Percentiles rank a stretch among this genome's conserved stretches.
These are phyloP conservation scores for Taenaris catops DNA, from an alignment of 2,888 invertebrate species.

Conservation along the genomic window DNA sequence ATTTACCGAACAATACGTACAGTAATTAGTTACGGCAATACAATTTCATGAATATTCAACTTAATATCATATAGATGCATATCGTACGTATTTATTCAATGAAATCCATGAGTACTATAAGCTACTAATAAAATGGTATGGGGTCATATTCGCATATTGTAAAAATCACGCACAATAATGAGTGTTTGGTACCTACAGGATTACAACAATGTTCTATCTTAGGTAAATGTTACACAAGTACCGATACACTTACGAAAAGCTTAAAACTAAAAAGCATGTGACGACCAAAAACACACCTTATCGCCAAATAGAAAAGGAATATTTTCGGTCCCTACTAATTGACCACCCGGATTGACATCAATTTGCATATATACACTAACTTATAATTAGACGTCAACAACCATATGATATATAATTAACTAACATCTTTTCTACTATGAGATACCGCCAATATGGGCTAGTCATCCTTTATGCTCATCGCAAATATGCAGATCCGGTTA, in stretches of 20 bases:
- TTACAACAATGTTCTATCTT: slow-evolving; percentile 8
- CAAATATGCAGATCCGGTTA: slow-evolving; percentile 6
- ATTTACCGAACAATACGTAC: too few species aligned
- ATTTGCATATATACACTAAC: slow-evolving; percentile 30
- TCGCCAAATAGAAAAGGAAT: too few species aligned
- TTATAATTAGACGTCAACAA: slow-evolving; percentile 72
- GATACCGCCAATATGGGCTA: slow-evolving; percentile 55
- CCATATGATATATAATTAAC: slow-evolving; percentile 59
- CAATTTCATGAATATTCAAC: too few species aligned
- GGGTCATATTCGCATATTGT: neutral
- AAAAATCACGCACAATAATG: too few species aligned
- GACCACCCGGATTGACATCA: slow-evolving; percentile 67
- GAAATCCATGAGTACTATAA: too few species aligned
- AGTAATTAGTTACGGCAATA: too few species aligned
- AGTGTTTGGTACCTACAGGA: too few species aligned
- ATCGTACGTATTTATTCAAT: too few species aligned
- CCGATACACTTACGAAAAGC: slow-evolving; percentile 5
- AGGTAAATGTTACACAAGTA: slow-evolving; percentile 9
- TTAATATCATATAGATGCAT: too few species aligned
- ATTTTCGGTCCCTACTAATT: slow-evolving; percentile 59
- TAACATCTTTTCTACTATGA: slow-evolving; percentile 63
- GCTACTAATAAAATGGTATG: slow-evolving; percentile 3
- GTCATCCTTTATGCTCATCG: slow-evolving; percentile 34
- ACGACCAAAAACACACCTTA: slow-evolving; percentile 13
- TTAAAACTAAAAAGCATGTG: slow-evolving; percentile 12